These are phyloP conservation scores for Drosophila subsilvestris DNA, from an alignment of 2,888 invertebrate genomes.

Conservation along the genomic window DNA sequence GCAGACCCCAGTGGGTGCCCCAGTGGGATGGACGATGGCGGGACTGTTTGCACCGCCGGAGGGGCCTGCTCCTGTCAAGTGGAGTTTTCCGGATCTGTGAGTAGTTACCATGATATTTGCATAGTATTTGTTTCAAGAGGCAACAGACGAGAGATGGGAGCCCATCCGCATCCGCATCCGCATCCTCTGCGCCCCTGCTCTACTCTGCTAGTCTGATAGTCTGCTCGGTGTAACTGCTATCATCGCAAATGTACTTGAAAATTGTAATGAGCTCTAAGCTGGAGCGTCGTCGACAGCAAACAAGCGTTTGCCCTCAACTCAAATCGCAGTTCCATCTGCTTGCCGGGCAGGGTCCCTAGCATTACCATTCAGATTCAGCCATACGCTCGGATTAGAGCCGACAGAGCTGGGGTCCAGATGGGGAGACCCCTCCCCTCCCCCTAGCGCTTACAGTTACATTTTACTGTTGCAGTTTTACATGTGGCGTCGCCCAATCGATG, in stretches of 20 bases:
- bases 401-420: constrained; percentile 26
- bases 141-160: constrained; percentile 44
- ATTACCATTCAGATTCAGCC: constrained; percentile 60
- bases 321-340: neutral
- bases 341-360: no score
- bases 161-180: neutral
- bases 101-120: constrained; percentile 64
- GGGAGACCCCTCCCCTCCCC: no score
- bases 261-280: constrained; percentile 79
- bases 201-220: constrained; percentile 37
- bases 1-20: constrained; percentile 66
- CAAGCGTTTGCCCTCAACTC: constrained; percentile 47
- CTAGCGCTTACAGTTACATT: constrained; percentile 60
- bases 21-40: neutral
- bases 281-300: constrained; percentile 78
- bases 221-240: constrained; percentile 75
- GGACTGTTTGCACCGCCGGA: no score
- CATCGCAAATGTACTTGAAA: constrained; percentile 81
- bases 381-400: constrained; percentile 73
- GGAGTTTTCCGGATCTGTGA: constrained; percentile 56
- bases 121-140: constrained; percentile 80
- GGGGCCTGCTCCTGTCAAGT: constrained; percentile 25
- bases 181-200: no score
- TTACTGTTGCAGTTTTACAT: constrained; percentile 38
- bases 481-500: constrained; percentile 17